Conservation (phyloP, 1,140 invertebrate genomes). For the Stegodyphus dumicola region DNA sequence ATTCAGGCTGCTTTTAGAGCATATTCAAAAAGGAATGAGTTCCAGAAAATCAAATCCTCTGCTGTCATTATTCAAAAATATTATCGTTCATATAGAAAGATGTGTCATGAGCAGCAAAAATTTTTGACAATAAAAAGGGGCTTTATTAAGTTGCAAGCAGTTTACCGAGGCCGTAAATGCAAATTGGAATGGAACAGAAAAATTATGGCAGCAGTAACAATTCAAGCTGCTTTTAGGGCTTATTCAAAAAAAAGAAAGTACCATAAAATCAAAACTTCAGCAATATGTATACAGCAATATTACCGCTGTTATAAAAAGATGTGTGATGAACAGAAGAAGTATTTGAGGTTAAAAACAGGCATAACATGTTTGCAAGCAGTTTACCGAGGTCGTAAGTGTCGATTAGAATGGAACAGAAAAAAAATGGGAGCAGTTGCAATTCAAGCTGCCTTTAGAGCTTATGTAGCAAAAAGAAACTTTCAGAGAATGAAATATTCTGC, state of each 20-base stretch:
- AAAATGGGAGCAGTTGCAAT: constrained; percentile 1
- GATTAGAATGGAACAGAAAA: neutral
- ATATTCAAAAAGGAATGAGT: neutral
- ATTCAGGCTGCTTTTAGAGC: neutral
- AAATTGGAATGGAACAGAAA: neutral
- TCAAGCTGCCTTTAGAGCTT: neutral
- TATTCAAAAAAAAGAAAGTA: neutral
- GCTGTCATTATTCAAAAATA: constrained; percentile 3
- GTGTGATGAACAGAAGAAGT: no score
- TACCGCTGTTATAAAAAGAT: no score
- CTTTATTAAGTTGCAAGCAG: neutral
- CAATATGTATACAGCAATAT: neutral
- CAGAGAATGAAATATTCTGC: neutral
- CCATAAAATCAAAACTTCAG: neutral
- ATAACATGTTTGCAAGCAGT: constrained; percentile 1
- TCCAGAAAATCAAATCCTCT: neutral
- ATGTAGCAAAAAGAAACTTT: neutral
- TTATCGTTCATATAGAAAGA: neutral
- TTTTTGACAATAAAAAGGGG: neutral
- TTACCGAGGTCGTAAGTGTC: neutral
- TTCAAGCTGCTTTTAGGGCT: neutral
- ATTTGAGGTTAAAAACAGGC: neutral
- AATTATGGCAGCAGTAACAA: neutral
- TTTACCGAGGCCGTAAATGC: neutral
- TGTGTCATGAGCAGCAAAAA: neutral